A percentile compares a stretch with the other conserved stretches of the same genome.
Evolutionary conservation across 2,113 vertebrate genomes (phyloP).

Genomic region (Lophotis ruficrista): DNA sequence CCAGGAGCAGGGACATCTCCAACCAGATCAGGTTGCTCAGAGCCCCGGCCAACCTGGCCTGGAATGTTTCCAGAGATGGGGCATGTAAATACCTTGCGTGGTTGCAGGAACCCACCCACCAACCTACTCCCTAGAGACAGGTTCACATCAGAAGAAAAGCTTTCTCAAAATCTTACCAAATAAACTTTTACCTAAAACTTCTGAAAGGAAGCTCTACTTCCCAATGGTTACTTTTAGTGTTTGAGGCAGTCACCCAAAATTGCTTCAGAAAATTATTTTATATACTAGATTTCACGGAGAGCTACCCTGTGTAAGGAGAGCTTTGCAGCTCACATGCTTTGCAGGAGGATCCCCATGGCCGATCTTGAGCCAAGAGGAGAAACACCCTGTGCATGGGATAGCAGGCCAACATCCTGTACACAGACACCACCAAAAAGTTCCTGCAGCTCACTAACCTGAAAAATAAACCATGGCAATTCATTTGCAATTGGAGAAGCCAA

Average conservation of each 20-base stretch:
- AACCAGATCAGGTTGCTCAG: too few species aligned
- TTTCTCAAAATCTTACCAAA: not conserved
- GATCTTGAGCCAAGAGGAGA: not conserved
- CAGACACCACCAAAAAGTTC: not conserved
- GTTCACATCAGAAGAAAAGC: not conserved
- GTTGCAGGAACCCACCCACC: not conserved
- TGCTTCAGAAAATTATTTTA: not conserved
- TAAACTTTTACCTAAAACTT: not conserved
- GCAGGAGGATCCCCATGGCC: not conserved
- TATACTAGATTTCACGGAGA: accelerated
- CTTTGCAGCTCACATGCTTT: not conserved
- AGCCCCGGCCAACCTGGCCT: too few species aligned
- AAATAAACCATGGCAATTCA: not conserved
- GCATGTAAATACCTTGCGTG: not conserved
- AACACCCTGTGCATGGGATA: not conserved
- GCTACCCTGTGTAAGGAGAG: not conserved
- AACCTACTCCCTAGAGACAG: not conserved
- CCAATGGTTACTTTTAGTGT: not conserved
- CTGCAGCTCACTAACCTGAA: not conserved
- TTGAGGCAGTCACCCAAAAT: not conserved
- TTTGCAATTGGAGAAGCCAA: not conserved
- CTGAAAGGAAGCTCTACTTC: not conserved
- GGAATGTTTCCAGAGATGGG: too few species aligned
- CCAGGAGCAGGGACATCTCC: too few species aligned
- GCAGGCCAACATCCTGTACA: not conserved